Percentiles rank a stretch among this genome's conserved stretches.
Conservation (phyloP, 1,140 invertebrate genomes). For the Cydia splendana region DNA sequence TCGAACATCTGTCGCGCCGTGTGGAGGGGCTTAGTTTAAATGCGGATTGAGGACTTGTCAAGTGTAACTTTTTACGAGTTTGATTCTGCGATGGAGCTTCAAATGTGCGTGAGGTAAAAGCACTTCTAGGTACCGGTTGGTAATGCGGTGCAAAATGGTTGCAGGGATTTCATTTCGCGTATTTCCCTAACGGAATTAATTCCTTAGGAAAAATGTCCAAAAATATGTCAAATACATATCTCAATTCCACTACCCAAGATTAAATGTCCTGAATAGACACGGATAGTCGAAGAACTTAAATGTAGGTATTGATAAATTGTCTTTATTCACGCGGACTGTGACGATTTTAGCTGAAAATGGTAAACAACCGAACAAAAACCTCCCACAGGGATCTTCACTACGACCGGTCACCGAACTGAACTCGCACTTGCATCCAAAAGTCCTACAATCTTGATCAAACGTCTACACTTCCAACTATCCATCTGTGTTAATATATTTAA, state of each 20-base stretch:
- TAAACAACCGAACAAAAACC: too few relatives aligned
- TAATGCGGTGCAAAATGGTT: not conserved
- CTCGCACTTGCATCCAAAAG: too few relatives aligned
- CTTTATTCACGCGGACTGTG: too few relatives aligned
- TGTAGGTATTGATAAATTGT: too few relatives aligned
- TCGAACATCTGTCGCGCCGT: constrained; percentile 60
- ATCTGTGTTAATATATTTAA: not conserved
- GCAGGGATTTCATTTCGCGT: not conserved
- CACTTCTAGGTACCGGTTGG: not conserved
- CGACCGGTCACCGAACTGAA: too few relatives aligned
- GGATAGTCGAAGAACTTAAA: too few relatives aligned
- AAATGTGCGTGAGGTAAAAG: constrained; percentile 19
- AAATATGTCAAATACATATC: not conserved
- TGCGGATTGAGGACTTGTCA: constrained; percentile 35
- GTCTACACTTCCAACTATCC: not conserved
- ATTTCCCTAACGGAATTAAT: not conserved
- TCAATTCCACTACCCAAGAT: too few relatives aligned
- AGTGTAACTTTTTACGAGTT: constrained; percentile 16
- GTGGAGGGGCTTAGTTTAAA: constrained; percentile 53
- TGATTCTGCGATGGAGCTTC: constrained; percentile 16
- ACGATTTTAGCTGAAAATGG: too few relatives aligned
- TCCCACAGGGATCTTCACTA: too few relatives aligned
- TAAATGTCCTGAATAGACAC: too few relatives aligned
- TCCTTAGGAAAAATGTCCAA: not conserved
- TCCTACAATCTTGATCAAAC: too few relatives aligned